phyloP scores from a whole-genome alignment of 1,140 invertebrate species.

The Brachystomella parvula region DNA sequence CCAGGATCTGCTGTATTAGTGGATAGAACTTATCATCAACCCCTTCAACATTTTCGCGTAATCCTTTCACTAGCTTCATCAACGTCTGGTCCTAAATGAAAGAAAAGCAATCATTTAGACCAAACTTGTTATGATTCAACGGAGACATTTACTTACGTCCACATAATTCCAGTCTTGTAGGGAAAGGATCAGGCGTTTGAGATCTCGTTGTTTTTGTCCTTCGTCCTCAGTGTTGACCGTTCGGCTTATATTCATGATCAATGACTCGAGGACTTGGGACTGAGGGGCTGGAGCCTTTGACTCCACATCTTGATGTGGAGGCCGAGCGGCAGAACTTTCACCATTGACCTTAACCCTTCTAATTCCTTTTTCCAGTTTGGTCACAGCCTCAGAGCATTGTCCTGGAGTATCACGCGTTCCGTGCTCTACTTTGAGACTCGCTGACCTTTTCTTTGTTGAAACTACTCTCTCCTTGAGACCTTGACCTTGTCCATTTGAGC shows the following conservation, averaged over 20 bases:
- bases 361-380: not conserved
- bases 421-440: not conserved
- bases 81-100: slow-evolving; percentile 33
- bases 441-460: not conserved
- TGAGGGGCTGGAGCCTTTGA: not conserved
- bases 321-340: not conserved
- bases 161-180: slow-evolving; percentile 20
- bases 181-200: slow-evolving; percentile 6
- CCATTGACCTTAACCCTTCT: not conserved
- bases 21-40: slow-evolving; percentile 39
- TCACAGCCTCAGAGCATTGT: not conserved
- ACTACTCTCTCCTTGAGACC: too few species aligned
- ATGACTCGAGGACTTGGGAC: slow-evolving; percentile 8
- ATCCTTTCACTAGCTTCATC: slow-evolving; percentile 33
- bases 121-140: not conserved
- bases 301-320: not conserved
- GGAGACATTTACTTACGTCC: slow-evolving; percentile 12
- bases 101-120: not conserved
- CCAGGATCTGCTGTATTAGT: slow-evolving; percentile 39
- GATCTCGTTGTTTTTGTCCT: not conserved
- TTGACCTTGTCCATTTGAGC: not conserved
- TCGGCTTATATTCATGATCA: slow-evolving; percentile 3
- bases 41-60: slow-evolving; percentile 38
- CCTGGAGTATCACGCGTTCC: not conserved
- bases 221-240: not conserved